Percentiles rank a stretch among this genome's conserved stretches.
phyloP scores from a whole-genome alignment of 2,113 vertebrate species.

The Heterocephalus glaber region DNA sequence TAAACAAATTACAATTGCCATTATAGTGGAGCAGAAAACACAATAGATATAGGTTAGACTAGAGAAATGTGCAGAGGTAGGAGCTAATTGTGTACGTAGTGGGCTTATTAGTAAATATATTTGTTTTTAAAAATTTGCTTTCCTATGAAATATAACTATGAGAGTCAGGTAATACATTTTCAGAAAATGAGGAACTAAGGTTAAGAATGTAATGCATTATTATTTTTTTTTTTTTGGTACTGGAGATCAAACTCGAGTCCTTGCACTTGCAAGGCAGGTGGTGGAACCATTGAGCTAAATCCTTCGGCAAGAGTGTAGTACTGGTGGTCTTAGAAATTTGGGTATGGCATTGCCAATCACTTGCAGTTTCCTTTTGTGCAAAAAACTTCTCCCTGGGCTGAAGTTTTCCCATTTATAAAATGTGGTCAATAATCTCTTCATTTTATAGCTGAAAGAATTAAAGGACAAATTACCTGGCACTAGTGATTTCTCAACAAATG shows the following conservation, averaged over 20 bases:
- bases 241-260: too few species aligned
- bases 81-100: neutral
- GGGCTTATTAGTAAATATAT: neutral
- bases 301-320: neutral
- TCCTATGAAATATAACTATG: neutral
- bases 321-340: neutral
- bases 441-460: neutral
- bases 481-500: neutral
- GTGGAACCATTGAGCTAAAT: too few species aligned
- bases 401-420: neutral
- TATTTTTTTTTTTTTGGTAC: too few species aligned
- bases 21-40: neutral
- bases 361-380: neutral
- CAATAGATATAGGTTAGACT: neutral
- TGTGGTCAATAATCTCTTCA: neutral
- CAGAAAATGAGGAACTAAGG: neutral
- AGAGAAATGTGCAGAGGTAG: neutral
- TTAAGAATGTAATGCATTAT: neutral
- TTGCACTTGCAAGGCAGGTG: too few species aligned
- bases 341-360: neutral
- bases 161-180: neutral
- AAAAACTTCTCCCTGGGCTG: neutral
- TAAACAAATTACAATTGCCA: neutral
- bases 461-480: neutral
- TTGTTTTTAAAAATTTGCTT: conserved; percentile 20